phyloP scores from a whole-genome alignment of 2,113 vertebrate genomes.

The Cygnus atratus region DNA sequence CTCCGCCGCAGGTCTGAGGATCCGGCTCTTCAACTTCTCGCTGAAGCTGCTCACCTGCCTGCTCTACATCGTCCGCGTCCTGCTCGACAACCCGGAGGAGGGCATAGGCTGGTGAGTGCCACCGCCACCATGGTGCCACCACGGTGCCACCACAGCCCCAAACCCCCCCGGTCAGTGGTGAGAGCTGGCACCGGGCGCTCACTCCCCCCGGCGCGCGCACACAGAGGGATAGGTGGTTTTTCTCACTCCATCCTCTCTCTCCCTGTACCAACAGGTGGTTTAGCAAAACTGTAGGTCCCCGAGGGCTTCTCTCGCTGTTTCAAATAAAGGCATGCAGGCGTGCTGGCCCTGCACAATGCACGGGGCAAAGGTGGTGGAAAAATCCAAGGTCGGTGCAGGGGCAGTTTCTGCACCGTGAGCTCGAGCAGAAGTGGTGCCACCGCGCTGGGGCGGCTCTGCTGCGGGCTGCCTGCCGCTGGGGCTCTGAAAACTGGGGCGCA shows the following conservation, averaged over 20 bases:
- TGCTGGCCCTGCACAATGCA: rapidly evolving
- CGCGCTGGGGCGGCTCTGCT: too few relatives aligned
- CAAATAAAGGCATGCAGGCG: rapidly evolving
- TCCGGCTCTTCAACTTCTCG: conserved; percentile 95
- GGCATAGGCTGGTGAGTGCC: conserved; percentile 80
- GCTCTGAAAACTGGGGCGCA: background rate
- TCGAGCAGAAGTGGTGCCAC: too few relatives aligned
- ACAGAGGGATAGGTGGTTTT: rapidly evolving
- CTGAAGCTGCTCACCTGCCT: conserved; percentile 95
- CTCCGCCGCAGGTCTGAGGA: conserved; percentile 84
- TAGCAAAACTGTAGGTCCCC: rapidly evolving
- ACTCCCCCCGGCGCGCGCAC: rapidly evolving
- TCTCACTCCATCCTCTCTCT: background rate
- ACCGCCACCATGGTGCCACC: background rate
- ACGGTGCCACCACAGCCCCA: background rate
- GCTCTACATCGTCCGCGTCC: conserved; percentile 91
- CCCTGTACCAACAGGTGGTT: rapidly evolving
- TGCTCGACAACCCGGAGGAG: conserved; percentile 82
- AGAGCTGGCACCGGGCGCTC: background rate
- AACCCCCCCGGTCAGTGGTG: background rate
- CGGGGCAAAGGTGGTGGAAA: background rate
- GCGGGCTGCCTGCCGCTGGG: background rate
- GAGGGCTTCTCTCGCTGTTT: background rate
- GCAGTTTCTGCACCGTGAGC: too few relatives aligned
- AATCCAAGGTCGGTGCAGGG: background rate